Percentiles rank a stretch among this genome's conserved stretches.
phyloP scores from a whole-genome alignment of 2,888 invertebrate genomes.

The Nebria brevicollis region DNA sequence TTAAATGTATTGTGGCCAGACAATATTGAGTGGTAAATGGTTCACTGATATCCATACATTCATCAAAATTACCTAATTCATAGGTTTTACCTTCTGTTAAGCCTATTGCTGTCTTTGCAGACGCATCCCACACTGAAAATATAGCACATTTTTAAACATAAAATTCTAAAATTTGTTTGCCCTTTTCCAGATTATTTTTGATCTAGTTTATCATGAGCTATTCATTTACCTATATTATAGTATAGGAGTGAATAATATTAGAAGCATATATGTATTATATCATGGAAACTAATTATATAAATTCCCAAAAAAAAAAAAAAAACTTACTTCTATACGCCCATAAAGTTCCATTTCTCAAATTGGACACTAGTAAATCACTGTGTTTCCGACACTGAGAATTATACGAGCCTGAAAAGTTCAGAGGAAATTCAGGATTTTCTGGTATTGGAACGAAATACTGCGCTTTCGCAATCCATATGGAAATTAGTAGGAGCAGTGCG shows the following conservation, averaged over 20 bases:
- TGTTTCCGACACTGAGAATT: slow-evolving; percentile 21
- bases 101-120: slow-evolving; percentile 68
- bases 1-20: slow-evolving; percentile 56
- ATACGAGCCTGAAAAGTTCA: slow-evolving; percentile 12
- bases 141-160: neutral
- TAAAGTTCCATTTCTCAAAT: slow-evolving; percentile 30
- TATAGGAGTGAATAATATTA: no score
- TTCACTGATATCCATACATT: slow-evolving; percentile 63
- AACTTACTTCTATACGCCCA: slow-evolving; percentile 39
- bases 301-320: no score
- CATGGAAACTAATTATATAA: no score
- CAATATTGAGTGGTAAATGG: slow-evolving; percentile 62
- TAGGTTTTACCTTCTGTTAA: slow-evolving; percentile 67
- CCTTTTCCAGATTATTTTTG: no score
- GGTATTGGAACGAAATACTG: slow-evolving; percentile 22
- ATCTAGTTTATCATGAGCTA: no score
- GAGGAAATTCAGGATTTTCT: slow-evolving; percentile 2
- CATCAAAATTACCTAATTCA: slow-evolving; percentile 72
- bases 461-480: neutral
- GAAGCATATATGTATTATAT: no score
- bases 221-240: no score
- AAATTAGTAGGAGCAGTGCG: neutral
- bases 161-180: no score
- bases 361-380: slow-evolving; percentile 12
- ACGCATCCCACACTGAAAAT: slow-evolving; percentile 70